Evolutionary conservation across 2,797 vertebrate species (phyloP).

Genomic region (Chaetophractus vellerosus): DNA sequence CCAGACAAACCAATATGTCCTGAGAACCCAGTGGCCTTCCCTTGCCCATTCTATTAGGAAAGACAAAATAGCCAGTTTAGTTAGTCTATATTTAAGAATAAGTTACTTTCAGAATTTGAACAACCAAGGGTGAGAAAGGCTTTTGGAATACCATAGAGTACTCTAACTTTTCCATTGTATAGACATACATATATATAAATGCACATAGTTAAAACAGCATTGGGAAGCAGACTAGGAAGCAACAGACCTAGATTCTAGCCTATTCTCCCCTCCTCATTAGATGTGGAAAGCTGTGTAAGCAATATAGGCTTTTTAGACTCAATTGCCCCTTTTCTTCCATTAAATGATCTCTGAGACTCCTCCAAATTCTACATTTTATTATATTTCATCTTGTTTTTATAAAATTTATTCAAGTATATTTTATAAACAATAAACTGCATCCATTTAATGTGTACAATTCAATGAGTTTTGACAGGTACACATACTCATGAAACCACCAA

Average conservation of each 20-base stretch:
- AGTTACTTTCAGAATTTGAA: constrained; percentile 47
- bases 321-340: not conserved
- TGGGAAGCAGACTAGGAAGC: not conserved
- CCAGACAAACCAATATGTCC: constrained; percentile 75
- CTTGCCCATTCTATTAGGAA: constrained; percentile 65
- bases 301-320: not conserved
- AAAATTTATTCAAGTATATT: constrained; percentile 11
- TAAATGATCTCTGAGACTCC: not conserved
- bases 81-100: not conserved
- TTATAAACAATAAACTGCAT: not conserved
- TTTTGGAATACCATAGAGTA: not conserved
- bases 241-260: not conserved
- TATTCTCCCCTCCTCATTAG: not conserved
- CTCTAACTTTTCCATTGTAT: not conserved
- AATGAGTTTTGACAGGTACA: not conserved
- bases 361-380: constrained; percentile 13
- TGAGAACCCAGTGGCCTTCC: constrained; percentile 76
- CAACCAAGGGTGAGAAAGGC: not conserved
- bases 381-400: constrained; percentile 35
- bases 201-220: not conserved
- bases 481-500: not conserved
- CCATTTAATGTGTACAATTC: not conserved
- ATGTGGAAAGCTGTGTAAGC: not conserved
- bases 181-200: not conserved
- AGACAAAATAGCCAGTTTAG: constrained; percentile 81